Conservation (phyloP, 37 sponge, comb jelly and placozoan species). For the Diacarnus erythraeanus region DNA sequence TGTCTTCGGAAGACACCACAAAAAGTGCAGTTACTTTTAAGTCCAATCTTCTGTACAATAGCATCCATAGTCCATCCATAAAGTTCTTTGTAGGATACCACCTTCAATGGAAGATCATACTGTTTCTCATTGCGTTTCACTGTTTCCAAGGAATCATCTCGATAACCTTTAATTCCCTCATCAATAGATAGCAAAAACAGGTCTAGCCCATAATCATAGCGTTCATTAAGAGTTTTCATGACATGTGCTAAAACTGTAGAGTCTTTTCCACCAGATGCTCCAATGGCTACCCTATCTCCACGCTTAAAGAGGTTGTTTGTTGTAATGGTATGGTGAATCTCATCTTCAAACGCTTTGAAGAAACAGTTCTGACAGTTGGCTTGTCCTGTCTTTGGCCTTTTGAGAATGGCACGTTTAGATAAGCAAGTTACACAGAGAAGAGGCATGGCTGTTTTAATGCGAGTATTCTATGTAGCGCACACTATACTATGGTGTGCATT, state of each 20-base stretch:
- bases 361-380: constrained; percentile 89
- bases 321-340: constrained; percentile 88
- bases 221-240: constrained; percentile 90
- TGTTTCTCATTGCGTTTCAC: constrained; percentile 90
- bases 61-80: constrained; percentile 99
- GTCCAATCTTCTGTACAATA: constrained; percentile 92
- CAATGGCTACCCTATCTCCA: constrained; percentile 92
- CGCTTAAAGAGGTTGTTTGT: constrained; percentile 68
- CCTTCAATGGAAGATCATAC: constrained; percentile 87
- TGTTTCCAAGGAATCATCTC: constrained; percentile 97
- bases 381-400: constrained; percentile 96
- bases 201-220: constrained; percentile 88
- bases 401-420: constrained; percentile 65
- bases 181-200: constrained; percentile 90
- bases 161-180: constrained; percentile 97
- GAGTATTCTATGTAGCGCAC: neutral
- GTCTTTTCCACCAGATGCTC: constrained; percentile 96
- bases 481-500: neutral
- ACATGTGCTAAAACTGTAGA: constrained; percentile 96
- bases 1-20: constrained; percentile 99
- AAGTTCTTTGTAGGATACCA: constrained; percentile 94
- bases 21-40: constrained; percentile 97
- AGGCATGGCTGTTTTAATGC: constrained; percentile 12
- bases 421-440: constrained; percentile 70
- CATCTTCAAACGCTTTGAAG: constrained; percentile 81